These are phyloP conservation scores for Diacarnus erythraeanus DNA, from an alignment of 37 sponge, comb jelly and placozoan species.

Conservation along the genomic window DNA sequence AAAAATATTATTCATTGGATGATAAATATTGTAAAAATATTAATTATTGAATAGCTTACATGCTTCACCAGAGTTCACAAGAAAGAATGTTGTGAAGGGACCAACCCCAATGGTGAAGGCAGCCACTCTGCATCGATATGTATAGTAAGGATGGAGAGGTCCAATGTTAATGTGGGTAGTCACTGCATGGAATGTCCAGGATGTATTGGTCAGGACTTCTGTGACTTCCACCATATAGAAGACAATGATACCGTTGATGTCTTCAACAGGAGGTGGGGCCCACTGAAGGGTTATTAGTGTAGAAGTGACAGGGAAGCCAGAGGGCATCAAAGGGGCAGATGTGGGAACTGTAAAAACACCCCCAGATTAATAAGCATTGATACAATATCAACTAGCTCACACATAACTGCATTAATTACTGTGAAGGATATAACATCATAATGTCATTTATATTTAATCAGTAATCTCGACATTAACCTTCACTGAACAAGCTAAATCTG, in stretches of 20 bases:
- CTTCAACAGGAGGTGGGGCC: conserved; percentile 21
- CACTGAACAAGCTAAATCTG: background rate
- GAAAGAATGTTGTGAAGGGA: conserved; percentile 12
- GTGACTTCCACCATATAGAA: conserved; percentile 4
- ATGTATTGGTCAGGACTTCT: background rate
- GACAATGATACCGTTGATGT: conserved; percentile 30
- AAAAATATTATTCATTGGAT: no score
- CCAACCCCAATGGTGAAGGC: conserved; percentile 34
- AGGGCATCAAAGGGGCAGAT: background rate
- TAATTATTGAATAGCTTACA: background rate
- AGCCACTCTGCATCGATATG: conserved; percentile 34
- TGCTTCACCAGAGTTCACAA: background rate
- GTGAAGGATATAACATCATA: no score
- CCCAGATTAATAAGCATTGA: no score
- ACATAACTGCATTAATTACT: no score
- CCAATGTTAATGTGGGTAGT: background rate
- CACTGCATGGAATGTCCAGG: background rate
- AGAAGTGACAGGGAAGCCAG: no score
- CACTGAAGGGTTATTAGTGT: conserved; percentile 11
- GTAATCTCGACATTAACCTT: no score
- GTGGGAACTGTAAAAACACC: conserved; percentile 9
- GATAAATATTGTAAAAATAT: background rate
- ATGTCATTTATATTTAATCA: no score
- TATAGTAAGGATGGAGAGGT: conserved; percentile 51
- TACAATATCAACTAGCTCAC: no score